Conservation (phyloP, 2,797 vertebrate species). For the Myiothlypis chrysogaster region DNA sequence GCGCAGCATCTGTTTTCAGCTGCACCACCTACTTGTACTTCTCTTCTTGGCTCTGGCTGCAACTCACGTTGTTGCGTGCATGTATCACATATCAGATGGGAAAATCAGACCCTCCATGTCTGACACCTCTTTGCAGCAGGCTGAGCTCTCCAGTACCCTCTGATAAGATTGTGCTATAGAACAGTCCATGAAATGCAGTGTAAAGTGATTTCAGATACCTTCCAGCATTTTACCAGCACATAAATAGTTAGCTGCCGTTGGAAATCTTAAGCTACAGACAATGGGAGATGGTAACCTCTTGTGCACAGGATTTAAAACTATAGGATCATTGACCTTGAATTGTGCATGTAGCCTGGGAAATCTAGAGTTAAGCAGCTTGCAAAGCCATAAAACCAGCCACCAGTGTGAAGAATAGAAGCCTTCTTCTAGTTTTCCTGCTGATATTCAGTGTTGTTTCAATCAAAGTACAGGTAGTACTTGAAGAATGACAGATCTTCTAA, state of each 20-base stretch:
- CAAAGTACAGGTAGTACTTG: slow-evolving; percentile 45
- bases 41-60: background rate
- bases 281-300: slow-evolving; percentile 43
- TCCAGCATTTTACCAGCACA: background rate
- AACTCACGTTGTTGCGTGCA: background rate
- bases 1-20: background rate
- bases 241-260: background rate
- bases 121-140: background rate
- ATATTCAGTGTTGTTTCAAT: slow-evolving; percentile 64
- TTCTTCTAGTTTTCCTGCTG: slow-evolving; percentile 9
- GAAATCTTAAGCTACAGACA: slow-evolving; percentile 40
- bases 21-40: background rate
- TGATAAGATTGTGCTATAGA: background rate
- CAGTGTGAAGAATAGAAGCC: background rate
- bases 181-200: background rate
- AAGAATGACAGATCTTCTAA: slow-evolving; percentile 50
- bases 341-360: slow-evolving; percentile 31
- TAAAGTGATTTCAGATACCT: slow-evolving; percentile 23
- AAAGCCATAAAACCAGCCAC: slow-evolving; percentile 18
- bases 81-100: background rate
- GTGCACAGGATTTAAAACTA: slow-evolving; percentile 36
- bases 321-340: slow-evolving; percentile 41
- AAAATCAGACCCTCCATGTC: background rate
- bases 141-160: background rate
- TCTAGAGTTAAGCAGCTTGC: slow-evolving; percentile 54